Evolutionary conservation across 23 tunicate species (phyloP), one percentile per base, ranked within the genome.

Genomic region (Halocynthia roretzi): DNA sequence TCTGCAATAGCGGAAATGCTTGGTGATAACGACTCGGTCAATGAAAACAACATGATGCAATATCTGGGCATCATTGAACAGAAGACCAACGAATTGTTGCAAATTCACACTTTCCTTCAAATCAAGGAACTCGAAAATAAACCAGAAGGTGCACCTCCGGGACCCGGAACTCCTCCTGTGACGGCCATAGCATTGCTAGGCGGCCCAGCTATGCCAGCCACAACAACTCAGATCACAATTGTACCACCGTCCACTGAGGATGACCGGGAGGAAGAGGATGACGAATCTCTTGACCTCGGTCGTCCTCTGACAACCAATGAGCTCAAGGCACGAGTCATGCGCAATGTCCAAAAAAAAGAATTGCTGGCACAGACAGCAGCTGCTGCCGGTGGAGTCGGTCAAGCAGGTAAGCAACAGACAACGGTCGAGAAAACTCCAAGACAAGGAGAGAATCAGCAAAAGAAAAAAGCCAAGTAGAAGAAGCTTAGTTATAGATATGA

Each of bases 41-140:
- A 89, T 54, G 96, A 89, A 54, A 89, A 83, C 88, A 92, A 92
- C 87, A 92, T 92, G 92, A 83, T 92, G 92, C 91, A 92, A 74
- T 92, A 92, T 60, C 81, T 92, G 44, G 92, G 92, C 49, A 86
- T 92, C 11, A 86, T 92, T 69, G 98, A 92, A 55, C 98, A 92
- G 52, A 92, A 92, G 62, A 92, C 98, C 60, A 92, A 92, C 67
- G 89, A 92, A 70, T 87, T 92, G 11, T 79, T 92, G 54, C 92
- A 92, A 66, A 83, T 92, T 66, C 98, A 92, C 67, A 77, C 98
- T n/a, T 92, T 82, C 62, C 78, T 92, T 52, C 97, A 91, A 77
- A 79, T 89, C 8, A 84, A 81, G 70, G 84, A 85, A 53, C 68
- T 89, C 7, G 98, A 92, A 63, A 72, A 58, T 40, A 78, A 88